Conservation (phyloP, 2,888 invertebrate genomes). For the Plebejus anna region DNA sequence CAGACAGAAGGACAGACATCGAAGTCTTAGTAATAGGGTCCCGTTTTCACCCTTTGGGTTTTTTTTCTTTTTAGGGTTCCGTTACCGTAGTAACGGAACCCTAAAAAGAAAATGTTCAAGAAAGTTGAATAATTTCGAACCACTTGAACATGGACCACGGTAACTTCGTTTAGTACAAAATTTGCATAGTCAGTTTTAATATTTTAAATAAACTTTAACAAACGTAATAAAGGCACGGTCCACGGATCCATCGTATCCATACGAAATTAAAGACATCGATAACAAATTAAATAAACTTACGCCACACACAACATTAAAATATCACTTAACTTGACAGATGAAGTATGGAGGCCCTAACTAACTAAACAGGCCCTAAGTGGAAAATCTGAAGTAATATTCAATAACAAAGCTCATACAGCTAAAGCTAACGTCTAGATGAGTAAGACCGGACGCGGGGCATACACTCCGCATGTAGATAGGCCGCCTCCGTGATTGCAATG, state of each 20-base stretch:
- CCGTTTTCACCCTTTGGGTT: no score
- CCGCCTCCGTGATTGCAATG: constrained; percentile 65
- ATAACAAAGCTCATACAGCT: constrained; percentile 3
- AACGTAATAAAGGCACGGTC: background rate
- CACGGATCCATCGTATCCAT: no score
- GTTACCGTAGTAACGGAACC: no score
- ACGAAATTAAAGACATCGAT: background rate
- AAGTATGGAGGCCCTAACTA: no score
- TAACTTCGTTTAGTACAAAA: background rate
- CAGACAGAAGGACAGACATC: no score
- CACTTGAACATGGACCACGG: background rate
- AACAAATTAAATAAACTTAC: no score
- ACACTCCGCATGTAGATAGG: constrained; percentile 69
- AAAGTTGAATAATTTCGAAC: background rate
- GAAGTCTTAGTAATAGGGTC: no score
- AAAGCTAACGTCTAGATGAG: constrained; percentile 57
- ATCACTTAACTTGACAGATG: no score
- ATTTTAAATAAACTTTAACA: background rate
- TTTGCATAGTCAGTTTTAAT: background rate
- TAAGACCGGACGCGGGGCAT: constrained; percentile 71
- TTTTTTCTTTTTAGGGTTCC: background rate
- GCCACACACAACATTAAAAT: no score
- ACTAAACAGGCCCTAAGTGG: background rate
- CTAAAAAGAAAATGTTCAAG: constrained; percentile 11
- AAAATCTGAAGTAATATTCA: background rate